These are phyloP conservation scores for Lagopus leucura DNA, from an alignment of 2,113 vertebrate genomes.

Conservation along the genomic window DNA sequence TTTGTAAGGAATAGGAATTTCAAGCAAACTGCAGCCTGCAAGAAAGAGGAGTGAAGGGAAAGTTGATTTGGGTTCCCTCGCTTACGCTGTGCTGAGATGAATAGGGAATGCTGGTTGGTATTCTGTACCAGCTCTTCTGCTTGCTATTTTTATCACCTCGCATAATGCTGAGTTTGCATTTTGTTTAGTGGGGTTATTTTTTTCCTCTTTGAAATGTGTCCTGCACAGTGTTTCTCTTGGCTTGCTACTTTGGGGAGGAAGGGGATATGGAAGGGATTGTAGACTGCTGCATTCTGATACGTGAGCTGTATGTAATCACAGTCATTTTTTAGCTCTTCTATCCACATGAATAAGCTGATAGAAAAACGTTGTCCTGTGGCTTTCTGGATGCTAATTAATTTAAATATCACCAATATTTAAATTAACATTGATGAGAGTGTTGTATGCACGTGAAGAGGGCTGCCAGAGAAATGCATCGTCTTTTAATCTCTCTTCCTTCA, in stretches of 20 bases:
- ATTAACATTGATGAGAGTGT: not conserved
- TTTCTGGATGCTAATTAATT: slow-evolving; percentile 56
- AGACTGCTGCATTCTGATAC: not conserved
- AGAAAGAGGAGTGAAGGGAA: not conserved
- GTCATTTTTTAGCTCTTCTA: not conserved
- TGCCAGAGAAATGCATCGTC: not conserved
- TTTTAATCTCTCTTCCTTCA: not conserved
- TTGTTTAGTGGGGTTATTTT: not conserved
- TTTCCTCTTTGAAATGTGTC: slow-evolving; percentile 8
- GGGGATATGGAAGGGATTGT: not conserved
- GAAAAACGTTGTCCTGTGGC: not conserved
- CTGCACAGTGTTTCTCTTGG: slow-evolving; percentile 28
- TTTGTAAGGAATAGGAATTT: slow-evolving; percentile 8
- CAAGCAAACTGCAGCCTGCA: not conserved
- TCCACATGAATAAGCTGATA: not conserved
- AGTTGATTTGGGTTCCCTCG: not conserved
- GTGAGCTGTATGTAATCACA: slow-evolving; percentile 1
- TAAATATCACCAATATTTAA: not conserved
- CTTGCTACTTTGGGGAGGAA: not conserved
- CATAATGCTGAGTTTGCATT: slow-evolving; percentile 54
- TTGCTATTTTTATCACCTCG: slow-evolving; percentile 60
- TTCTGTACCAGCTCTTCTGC: slow-evolving; percentile 34
- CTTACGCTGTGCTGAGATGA: not conserved
- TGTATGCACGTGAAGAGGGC: not conserved
- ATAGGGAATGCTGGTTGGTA: slow-evolving; percentile 20